A percentile compares a stretch with the other conserved stretches of the same genome.
phyloP scores from a whole-genome alignment of 1,140 invertebrate genomes.

The Whitmania pigra region DNA sequence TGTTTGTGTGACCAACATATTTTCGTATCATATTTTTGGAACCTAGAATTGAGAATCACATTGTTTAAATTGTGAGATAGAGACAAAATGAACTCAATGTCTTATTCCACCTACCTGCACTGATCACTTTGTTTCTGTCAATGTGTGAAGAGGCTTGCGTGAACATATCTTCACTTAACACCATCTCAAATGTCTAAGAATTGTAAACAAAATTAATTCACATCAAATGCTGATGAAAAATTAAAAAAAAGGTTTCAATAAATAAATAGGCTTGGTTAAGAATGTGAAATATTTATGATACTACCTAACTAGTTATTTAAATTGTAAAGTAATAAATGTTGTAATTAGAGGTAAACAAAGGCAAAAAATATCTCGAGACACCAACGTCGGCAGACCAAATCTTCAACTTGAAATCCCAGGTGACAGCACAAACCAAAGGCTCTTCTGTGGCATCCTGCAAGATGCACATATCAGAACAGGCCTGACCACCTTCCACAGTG shows the following conservation, averaged over 20 bases:
- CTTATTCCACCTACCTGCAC: too few relatives aligned
- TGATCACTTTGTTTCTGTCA: too few relatives aligned
- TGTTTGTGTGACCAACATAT: too few relatives aligned
- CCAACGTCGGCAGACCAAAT: slow-evolving; percentile 1
- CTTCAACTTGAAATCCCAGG: not conserved
- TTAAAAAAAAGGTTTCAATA: not conserved
- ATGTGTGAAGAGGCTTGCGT: too few relatives aligned
- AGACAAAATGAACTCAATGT: too few relatives aligned
- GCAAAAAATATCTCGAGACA: not conserved
- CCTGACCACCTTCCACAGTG: not conserved
- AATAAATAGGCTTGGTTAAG: too few relatives aligned
- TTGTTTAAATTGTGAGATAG: too few relatives aligned
- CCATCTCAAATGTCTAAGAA: too few relatives aligned
- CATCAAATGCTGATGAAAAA: not conserved
- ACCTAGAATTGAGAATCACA: too few relatives aligned
- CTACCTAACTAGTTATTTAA: not conserved
- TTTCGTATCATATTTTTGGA: too few relatives aligned
- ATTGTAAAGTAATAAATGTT: not conserved
- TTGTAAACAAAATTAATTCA: not conserved
- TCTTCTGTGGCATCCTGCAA: not conserved
- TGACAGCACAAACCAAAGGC: not conserved
- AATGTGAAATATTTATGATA: too few relatives aligned
- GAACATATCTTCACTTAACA: too few relatives aligned
- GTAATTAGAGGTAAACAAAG: not conserved
- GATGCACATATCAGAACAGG: slow-evolving; percentile 5